Base-by-base conservation (phyloP, 2,888 invertebrate genomes). In the Eupithecia exiguata region DNA sequence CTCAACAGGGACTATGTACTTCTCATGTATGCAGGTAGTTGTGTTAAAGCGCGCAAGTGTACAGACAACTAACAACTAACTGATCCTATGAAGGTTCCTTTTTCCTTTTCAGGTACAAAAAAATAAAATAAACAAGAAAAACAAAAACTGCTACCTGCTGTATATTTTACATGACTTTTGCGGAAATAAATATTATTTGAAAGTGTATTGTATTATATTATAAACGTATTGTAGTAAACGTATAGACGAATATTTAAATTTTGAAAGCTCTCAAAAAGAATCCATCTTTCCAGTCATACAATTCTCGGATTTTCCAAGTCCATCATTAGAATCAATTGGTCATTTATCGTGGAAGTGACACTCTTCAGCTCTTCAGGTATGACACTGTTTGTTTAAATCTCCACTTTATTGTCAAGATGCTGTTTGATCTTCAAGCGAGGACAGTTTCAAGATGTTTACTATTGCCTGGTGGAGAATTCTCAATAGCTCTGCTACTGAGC, bases 361-460 rank as follows among this genome's bases (percentile, higher is more conserved):
- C 58, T 53, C 53, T 25, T 58, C 25, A 58, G 25, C n/a, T n/a
- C n/a, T n/a, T 12, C 1, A 58, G 10, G 12, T 58, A 58, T 25
- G 25, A 58, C 25, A 12, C 3, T 25, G 58, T 58, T 58, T 62
- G 58, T 40, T 16, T 69, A 16, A 58, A 58, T 69, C 68, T 69
- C 36, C 68, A 69, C 25, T 25, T 35, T 38, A 38, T 38, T 38
- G n/a, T 21, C 38, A 40, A 58, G 68, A 38, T 14, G 38, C 25
- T 58, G 10, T 58, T 14, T 9, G 62, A 35, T 62, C 62, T 62
- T 65, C n/a, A 70, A 35, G 43, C 69, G 12, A 70, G 69, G 69
- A 18, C 69, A 63, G 6, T 16, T 21, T 61, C 1, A 46, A 63
- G 62, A 46, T 70, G 43, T 63, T 62, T 63, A 21, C 38, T 65